Percentiles rank a stretch among this genome's conserved stretches.
phyloP scores from a whole-genome alignment of 2,797 vertebrate species.

The Ctenopoma kingsleyae region DNA sequence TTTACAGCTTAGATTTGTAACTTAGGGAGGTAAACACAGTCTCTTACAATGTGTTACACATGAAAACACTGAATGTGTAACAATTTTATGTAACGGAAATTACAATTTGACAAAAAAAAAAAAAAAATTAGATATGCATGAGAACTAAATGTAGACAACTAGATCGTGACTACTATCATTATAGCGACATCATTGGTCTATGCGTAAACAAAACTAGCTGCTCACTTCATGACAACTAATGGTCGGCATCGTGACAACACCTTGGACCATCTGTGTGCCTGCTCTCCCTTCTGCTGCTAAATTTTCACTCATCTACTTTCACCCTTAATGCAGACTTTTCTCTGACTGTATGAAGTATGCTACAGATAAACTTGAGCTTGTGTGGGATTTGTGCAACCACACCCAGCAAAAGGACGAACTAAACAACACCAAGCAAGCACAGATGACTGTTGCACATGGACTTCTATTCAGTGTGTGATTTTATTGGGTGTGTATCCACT shows the following conservation, averaged over 20 bases:
- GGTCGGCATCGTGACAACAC: constrained; percentile 54
- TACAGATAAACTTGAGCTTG: constrained; percentile 46
- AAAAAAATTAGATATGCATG: background rate
- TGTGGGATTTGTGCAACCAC: constrained; percentile 48
- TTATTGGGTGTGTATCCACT: constrained; percentile 25
- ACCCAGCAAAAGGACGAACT: constrained; percentile 32
- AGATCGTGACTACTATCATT: constrained; percentile 32
- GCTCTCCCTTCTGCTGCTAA: constrained; percentile 55
- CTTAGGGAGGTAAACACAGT: background rate
- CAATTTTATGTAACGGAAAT: constrained; percentile 2
- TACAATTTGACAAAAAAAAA: background rate
- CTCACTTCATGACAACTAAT: constrained; percentile 45
- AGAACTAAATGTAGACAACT: background rate
- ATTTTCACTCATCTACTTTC: constrained; percentile 39
- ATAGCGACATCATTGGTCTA: constrained; percentile 46
- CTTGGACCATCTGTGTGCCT: constrained; percentile 65
- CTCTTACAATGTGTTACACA: background rate
- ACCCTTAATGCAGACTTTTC: constrained; percentile 22
- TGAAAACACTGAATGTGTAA: background rate
- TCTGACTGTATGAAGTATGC: constrained; percentile 36
- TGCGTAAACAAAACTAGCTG: constrained; percentile 50
- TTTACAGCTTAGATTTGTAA: background rate
- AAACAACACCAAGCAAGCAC: constrained; percentile 13
- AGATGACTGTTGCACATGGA: constrained; percentile 19
- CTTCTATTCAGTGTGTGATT: constrained; percentile 12